phyloP scores from a whole-genome alignment of 2,888 invertebrate genomes.

The Chelonus formosanus region DNA sequence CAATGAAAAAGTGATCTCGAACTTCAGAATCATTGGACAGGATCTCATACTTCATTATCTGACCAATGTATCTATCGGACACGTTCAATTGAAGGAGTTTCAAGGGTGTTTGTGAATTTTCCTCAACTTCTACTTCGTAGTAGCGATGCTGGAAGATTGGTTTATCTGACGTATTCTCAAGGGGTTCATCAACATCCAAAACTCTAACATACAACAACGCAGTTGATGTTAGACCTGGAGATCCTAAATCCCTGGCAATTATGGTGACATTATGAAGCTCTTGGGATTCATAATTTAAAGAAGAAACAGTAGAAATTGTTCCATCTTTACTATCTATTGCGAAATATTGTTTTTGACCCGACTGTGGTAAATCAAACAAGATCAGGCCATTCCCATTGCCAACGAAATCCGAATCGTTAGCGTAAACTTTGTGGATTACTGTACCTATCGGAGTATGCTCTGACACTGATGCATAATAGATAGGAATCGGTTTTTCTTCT shows the following conservation, averaged over 20 bases:
- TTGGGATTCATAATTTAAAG: conserved; percentile 76
- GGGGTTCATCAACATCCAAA: conserved; percentile 72
- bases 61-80: conserved; percentile 73
- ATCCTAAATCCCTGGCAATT: conserved; percentile 85
- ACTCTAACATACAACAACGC: conserved; percentile 77
- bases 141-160: conserved; percentile 74
- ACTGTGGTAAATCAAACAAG: conserved; percentile 77
- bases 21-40: conserved; percentile 70
- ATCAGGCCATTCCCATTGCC: conserved; percentile 89
- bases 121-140: conserved; percentile 83
- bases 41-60: conserved; percentile 73
- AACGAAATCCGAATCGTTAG: conserved; percentile 85
- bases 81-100: conserved; percentile 81
- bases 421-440: conserved; percentile 77
- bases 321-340: conserved; percentile 88
- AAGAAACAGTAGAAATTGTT: conserved; percentile 77
- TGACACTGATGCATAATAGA: conserved; percentile 79
- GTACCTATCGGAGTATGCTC: conserved; percentile 81
- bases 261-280: conserved; percentile 79
- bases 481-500: conserved; percentile 67
- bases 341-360: conserved; percentile 69
- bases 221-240: conserved; percentile 81
- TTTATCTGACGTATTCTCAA: conserved; percentile 67
- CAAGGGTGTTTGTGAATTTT: conserved; percentile 80
- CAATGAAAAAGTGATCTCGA: conserved; percentile 76